These are phyloP conservation scores for Sitodiplosis mosellana DNA, from an alignment of 1,140 invertebrate genomes.

Conservation along the genomic window DNA sequence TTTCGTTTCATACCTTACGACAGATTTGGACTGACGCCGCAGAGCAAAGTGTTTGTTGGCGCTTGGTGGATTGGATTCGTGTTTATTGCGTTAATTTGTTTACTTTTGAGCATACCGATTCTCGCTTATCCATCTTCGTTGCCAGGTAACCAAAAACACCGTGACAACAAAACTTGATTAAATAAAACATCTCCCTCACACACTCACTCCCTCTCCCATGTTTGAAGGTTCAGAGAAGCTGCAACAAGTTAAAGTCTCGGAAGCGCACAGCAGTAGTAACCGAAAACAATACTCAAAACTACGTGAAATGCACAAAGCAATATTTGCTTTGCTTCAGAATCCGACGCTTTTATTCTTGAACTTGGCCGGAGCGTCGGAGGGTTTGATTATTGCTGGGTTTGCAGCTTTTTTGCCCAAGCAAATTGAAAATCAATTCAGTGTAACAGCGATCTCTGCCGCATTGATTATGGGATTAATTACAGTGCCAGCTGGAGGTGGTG, in stretches of 20 bases:
- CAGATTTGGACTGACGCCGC: slow-evolving; percentile 46
- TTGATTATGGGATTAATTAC: slow-evolving; percentile 58
- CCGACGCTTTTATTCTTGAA: slow-evolving; percentile 67
- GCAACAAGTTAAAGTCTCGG: slow-evolving; percentile 44
- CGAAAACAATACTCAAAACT: slow-evolving; percentile 36
- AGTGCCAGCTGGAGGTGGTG: slow-evolving; percentile 53
- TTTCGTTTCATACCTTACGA: slow-evolving; percentile 1
- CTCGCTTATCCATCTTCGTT: slow-evolving; percentile 49
- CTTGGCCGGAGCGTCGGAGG: slow-evolving; percentile 57
- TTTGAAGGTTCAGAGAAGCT: slow-evolving; percentile 43
- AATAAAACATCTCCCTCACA: background rate
- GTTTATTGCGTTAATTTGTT: slow-evolving; percentile 39
- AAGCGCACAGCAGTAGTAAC: slow-evolving; percentile 35
- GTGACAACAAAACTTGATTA: background rate
- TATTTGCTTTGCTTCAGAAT: slow-evolving; percentile 46
- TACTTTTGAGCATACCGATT: slow-evolving; percentile 48
- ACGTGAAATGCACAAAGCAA: slow-evolving; percentile 41
- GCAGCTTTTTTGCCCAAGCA: slow-evolving; percentile 67
- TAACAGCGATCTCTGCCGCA: slow-evolving; percentile 50
- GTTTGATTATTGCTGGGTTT: slow-evolving; percentile 58
- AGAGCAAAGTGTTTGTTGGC: slow-evolving; percentile 64
- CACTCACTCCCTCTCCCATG: slow-evolving; percentile 4
- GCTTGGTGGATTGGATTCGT: slow-evolving; percentile 78
- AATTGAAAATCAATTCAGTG: slow-evolving; percentile 67
- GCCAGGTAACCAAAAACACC: slow-evolving; percentile 31